Evolutionary conservation across 1,140 invertebrate genomes (phyloP), one percentile per base, ranked within the genome.

Genomic region (Gerris buenoi): DNA sequence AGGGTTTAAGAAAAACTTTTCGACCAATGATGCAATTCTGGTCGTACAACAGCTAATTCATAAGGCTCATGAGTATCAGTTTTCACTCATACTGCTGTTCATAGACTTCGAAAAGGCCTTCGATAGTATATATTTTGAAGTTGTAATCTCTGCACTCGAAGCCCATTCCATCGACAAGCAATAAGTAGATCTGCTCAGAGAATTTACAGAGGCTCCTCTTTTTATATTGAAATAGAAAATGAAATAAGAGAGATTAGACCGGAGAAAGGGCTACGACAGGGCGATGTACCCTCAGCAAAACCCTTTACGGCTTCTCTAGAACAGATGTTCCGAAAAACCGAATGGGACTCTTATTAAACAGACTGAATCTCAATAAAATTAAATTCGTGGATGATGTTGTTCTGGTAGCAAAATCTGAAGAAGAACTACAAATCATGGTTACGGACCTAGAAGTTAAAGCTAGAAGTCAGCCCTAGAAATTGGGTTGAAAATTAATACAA

Each of bases 331-430:
- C 10, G 46, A 56, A 56, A n/a, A 56, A 56, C n/a, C 10, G 46
- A 56, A 13, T n/a, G 46, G 46, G 46, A 56, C n/a, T 56, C 10
- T 13, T 56, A 56, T 56, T 56, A 56, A 56, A 56, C 10, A 56
- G 10, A 56, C 10, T 56, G 10, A 13, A 13, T 56, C n/a, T 56
- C 10, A 10, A n/a, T n/a, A n/a, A 56, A n/a, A 10, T 56, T 56
- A 56, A 56, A n/a, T 56, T 56, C 46, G 46, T n/a, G 46, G 46
- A 56, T n/a, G 46, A 56, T 56, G n/a, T 56, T 56, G 46, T 56
- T 56, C 46, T 56, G n/a, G n/a, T 56, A 56, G 46, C 10, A 56
- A 56, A n/a, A 13, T 13, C 10, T n/a, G n/a, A 10, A 56, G 46
- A n/a, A 56, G 46, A 56, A 56, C 10, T 56, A 56, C 46, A 56